Percentiles rank a stretch among this genome's conserved stretches.
Conservation (phyloP, 2,797 vertebrate genomes). For the Todus mexicanus region DNA sequence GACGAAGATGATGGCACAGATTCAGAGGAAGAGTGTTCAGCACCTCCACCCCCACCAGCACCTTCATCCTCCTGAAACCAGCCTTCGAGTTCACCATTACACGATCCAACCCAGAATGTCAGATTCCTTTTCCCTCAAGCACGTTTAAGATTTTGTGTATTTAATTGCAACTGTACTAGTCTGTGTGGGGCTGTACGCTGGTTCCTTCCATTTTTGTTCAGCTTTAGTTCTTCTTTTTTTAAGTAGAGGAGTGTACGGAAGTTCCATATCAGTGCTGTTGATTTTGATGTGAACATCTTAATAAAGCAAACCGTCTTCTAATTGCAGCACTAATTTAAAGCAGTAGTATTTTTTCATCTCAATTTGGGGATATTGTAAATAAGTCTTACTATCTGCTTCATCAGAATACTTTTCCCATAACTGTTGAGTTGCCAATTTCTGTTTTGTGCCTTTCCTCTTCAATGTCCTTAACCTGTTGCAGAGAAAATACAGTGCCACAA, state of each 20-base stretch:
- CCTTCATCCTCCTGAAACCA: conserved; percentile 72
- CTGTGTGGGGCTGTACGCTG: conserved; percentile 82
- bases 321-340: conserved; percentile 57
- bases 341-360: conserved; percentile 67
- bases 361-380: conserved; percentile 74
- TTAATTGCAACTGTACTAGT: conserved; percentile 85
- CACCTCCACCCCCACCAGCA: conserved; percentile 75
- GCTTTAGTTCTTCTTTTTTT: conserved; percentile 54
- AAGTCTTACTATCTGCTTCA: conserved; percentile 73
- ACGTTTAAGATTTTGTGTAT: conserved; percentile 82
- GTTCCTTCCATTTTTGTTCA: conserved; percentile 55
- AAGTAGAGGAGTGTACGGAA: conserved; percentile 53
- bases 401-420: conserved; percentile 67
- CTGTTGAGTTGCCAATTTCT: conserved; percentile 76
- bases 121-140: conserved; percentile 70
- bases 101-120: conserved; percentile 31
- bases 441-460: conserved; percentile 91
- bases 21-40: conserved; percentile 93
- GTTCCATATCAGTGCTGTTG: conserved; percentile 66
- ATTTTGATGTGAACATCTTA: conserved; percentile 70
- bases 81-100: conserved; percentile 19
- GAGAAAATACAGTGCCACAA: conserved; percentile 81
- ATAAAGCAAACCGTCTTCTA: conserved; percentile 59
- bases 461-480: conserved; percentile 83
- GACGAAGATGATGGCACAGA: conserved; percentile 91